Evolutionary conservation across 2,113 vertebrate genomes (phyloP).

Genomic region (Apistogramma diplotaenia): DNA sequence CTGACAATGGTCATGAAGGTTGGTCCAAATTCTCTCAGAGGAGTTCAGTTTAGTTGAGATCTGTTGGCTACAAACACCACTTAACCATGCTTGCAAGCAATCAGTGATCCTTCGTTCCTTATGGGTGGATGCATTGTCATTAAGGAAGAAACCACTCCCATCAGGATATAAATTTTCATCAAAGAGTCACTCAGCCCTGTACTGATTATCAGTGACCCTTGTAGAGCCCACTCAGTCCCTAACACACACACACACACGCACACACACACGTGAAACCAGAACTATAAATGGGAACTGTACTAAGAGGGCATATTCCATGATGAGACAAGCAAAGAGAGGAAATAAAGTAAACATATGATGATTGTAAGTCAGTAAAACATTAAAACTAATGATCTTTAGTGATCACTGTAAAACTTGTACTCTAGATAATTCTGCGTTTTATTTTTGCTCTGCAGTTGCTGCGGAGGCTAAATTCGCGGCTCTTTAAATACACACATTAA

Average conservation of each 20-base stretch:
- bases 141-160: background rate
- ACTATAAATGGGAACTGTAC: background rate
- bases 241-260: background rate
- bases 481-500: background rate
- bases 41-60: too few species aligned
- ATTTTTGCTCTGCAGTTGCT: background rate
- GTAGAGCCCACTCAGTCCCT: background rate
- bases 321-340: background rate
- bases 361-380: background rate
- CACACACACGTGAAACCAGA: background rate
- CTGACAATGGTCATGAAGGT: background rate
- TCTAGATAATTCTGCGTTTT: background rate
- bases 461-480: background rate
- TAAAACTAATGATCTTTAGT: background rate
- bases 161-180: background rate
- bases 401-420: background rate
- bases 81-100: too few species aligned
- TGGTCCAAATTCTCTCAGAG: background rate
- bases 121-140: background rate
- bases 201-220: background rate
- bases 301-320: background rate
- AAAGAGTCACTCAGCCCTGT: background rate
- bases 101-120: background rate
- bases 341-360: background rate
- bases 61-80: too few species aligned